Evolutionary conservation across 2,113 vertebrate genomes (phyloP), one percentile per base, ranked within the genome.

Genomic region (Xyliphius kryptos): DNA sequence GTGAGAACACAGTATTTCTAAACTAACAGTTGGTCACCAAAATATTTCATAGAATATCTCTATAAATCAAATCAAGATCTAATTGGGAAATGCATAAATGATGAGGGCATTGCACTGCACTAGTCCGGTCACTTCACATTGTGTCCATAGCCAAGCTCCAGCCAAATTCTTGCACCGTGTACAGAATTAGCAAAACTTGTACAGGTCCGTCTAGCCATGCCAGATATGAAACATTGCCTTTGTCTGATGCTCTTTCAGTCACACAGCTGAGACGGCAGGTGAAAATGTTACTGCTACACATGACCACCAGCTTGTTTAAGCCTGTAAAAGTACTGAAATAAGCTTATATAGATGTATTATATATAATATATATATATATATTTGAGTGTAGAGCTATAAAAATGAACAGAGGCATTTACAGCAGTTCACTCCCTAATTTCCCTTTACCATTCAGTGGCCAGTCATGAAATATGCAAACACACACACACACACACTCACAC

Each of bases 341-440:
- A 78, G 76, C 73, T 83, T 74, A 77, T 81, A 84, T 82, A 80
- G 80, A 81, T 82, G 81, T 82, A 82, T 32, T 32, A 32, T 81
- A 75, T 80, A 76, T 74, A 22, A 40, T 53, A 38, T 56, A 55
- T 55, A 54, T 82, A 80, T 85, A 77, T 66, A 50, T 70, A 63
- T 77, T 56, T 72, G 66, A 61, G 64, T 82, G 82, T 82, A 79
- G 82, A 74, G 75, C 80, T 82, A 88, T 82, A 85, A 83, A 67
- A 63, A 85, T 82, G 74, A 83, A 88, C 88, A 88, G 91, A 95
- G 91, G 91, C 90, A 93, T 96, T 93, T 94, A 94, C 92, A 98
- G 91, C 91, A 92, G 90, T 82, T 78, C 88, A 89, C 85, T 79
- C 82, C 90, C 85, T 86, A 85, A 89, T 89, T 89, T 92, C 89